phyloP scores from a whole-genome alignment of 2,113 vertebrate genomes.

The Thamnophis sirtalis region DNA sequence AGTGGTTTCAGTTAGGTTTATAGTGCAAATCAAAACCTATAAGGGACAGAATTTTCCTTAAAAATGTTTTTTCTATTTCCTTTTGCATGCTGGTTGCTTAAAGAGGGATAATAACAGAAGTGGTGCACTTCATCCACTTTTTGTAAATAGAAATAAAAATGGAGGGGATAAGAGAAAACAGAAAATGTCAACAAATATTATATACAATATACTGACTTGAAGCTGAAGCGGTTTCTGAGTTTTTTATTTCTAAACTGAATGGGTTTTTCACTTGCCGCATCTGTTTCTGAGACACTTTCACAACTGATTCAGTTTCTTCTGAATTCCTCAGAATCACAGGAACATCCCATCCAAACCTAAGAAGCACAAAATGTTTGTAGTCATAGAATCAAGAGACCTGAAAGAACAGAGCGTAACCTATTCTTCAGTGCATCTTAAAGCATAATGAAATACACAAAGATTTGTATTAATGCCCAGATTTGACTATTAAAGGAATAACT shows the following conservation, averaged over 20 bases:
- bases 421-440: neutral
- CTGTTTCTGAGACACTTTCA: constrained; percentile 77
- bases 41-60: neutral
- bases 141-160: neutral
- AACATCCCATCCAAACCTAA: constrained; percentile 90
- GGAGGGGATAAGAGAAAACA: neutral
- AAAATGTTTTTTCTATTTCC: neutral
- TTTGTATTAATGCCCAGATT: neutral
- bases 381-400: neutral
- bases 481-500: neutral
- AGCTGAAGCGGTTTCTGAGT: constrained; percentile 71
- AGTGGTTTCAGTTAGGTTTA: neutral
- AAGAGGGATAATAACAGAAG: neutral
- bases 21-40: neutral
- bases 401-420: neutral
- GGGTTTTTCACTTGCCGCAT: constrained; percentile 96
- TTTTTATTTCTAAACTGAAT: constrained; percentile 79
- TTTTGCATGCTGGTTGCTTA: neutral
- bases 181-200: neutral
- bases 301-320: constrained; percentile 77
- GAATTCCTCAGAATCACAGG: constrained; percentile 90
- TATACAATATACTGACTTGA: constrained; percentile 71
- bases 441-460: neutral
- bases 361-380: neutral
- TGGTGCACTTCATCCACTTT: neutral